Base-by-base conservation (phyloP, 2,888 invertebrate genomes). In the Embidobia sp. region DNA sequence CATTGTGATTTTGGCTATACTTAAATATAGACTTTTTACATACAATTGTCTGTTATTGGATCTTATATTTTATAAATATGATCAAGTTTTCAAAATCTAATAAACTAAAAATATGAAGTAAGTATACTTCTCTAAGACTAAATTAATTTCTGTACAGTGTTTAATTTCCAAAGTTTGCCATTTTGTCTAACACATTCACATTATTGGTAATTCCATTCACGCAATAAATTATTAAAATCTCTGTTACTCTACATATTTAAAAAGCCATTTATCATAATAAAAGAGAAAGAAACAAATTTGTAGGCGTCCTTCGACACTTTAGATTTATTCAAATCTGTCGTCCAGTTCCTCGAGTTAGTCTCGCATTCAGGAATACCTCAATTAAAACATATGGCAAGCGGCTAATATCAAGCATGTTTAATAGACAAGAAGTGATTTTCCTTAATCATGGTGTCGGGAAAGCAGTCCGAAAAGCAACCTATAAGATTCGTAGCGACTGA, bases 401-500 rank as follows among this genome's bases (percentile, higher is more conserved):
- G 19, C 33, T 22, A 31, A 33, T 26, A 49, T 49, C 26, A 18
- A 33, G 31, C 16, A 22, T 22, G 11, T 11, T 42, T 42, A 42
- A 49, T 42, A 10, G 26, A 7, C 15, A 11, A 59, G 37, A 49
- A 59, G 37, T 46, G 53, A 53, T 75, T 75, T 75, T 59, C 61
- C 61, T 61, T 51, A 46, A 64, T 73, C 57, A 73, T 27, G 48
- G 66, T 72, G 77, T 72, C 70, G 80, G 78, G 73, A 82, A 82
- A 82, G 79, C 78, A 70, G 77, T 49, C 72, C 80, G 77, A 80
- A 81, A 80, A 79, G 72, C 69, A 70, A 74, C 73, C 80, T 76
- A 77, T 77, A 78, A 61, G 33, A 69, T 53, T 73, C 78, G 81
- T 79, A 67, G 78, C 64, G 77, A 73, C 78, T 73, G 74, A 79